Evolutionary conservation across 2,888 invertebrate species (phyloP), one percentile per base, ranked within the genome.

Genomic region (Nezara viridula): DNA sequence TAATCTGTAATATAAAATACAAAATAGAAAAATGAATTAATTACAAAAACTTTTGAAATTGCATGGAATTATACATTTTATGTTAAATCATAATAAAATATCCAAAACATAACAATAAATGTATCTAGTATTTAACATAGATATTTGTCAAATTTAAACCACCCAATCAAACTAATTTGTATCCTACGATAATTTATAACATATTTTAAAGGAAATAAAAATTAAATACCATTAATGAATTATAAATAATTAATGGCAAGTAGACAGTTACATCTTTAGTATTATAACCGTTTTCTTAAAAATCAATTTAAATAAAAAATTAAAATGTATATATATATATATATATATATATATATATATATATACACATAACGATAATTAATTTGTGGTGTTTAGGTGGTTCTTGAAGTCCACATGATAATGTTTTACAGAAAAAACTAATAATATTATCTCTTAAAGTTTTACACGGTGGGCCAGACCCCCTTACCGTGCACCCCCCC

Each of bases 281-380:
- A 52, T 24, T 0, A 21, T 24, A 52, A 52, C 21, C 49, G 14
- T 14, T 16, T 49, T 10, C 12, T 9, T n/a, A n/a, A n/a, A n/a
- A n/a, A n/a, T n/a, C n/a, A n/a, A n/a, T n/a, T n/a, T n/a, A n/a
- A n/a, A n/a, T n/a, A n/a, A n/a, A n/a, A n/a, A n/a, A n/a, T n/a
- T n/a, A n/a, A n/a, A n/a, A n/a, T n/a, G n/a, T n/a, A n/a, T n/a
- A 52, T 52, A 52, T 52, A 52, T 52, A 52, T 52, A 52, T 52
- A 52, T 52, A 52, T 52, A 52, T 52, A 52, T 52, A 52, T 52
- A 52, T 52, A 52, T 52, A 55, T 55, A n/a, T 55, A n/a, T n/a
- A n/a, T 55, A 55, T 55, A 55, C n/a, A n/a, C n/a, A 55, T 55
- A 55, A n/a, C n/a, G n/a, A n/a, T n/a, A n/a, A n/a, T n/a, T n/a